A percentile compares a stretch with the other conserved stretches of the same genome.
Conservation (phyloP, 1,140 invertebrate species). For the Lepidurus apus region DNA sequence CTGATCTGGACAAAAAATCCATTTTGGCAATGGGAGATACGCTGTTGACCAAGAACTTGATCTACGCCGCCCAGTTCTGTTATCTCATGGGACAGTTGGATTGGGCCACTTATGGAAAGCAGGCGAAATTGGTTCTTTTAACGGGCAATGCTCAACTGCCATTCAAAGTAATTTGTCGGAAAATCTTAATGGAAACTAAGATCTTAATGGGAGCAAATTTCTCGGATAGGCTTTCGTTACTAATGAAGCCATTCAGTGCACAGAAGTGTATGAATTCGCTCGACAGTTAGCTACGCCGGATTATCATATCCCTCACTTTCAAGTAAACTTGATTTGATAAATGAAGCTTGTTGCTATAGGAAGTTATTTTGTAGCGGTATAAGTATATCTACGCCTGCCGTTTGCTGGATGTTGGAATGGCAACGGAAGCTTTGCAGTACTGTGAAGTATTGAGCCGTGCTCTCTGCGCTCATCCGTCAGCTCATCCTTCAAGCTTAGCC, state of each 20-base stretch:
- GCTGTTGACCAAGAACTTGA: conserved; percentile 54
- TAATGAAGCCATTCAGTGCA: conserved; percentile 82
- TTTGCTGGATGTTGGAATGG: conserved; percentile 69
- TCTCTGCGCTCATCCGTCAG: conserved; percentile 52
- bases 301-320: conserved; percentile 64
- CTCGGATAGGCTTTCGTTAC: conserved; percentile 57
- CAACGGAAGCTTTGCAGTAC: conserved; percentile 72
- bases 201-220: conserved; percentile 35
- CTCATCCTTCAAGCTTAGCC: conserved; percentile 56
- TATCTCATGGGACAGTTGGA: conserved; percentile 80
- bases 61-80: conserved; percentile 87
- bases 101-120: conserved; percentile 59
- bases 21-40: conserved; percentile 69
- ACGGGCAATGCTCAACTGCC: conserved; percentile 51
- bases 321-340: conserved; percentile 38
- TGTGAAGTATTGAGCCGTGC: conserved; percentile 68
- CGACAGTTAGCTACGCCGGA: conserved; percentile 69
- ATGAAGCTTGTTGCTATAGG: conserved; percentile 14
- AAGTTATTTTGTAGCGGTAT: conserved; percentile 39
- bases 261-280: conserved; percentile 92
- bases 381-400: conserved; percentile 59
- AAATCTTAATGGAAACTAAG: background rate
- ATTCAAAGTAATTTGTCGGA: conserved; percentile 31
- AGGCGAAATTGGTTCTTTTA: conserved; percentile 53
- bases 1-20: conserved; percentile 74